A percentile compares a stretch with the other conserved stretches of the same genome.
Evolutionary conservation across 2,113 vertebrate genomes (phyloP).

Genomic region (Nothobranchius furzeri): DNA sequence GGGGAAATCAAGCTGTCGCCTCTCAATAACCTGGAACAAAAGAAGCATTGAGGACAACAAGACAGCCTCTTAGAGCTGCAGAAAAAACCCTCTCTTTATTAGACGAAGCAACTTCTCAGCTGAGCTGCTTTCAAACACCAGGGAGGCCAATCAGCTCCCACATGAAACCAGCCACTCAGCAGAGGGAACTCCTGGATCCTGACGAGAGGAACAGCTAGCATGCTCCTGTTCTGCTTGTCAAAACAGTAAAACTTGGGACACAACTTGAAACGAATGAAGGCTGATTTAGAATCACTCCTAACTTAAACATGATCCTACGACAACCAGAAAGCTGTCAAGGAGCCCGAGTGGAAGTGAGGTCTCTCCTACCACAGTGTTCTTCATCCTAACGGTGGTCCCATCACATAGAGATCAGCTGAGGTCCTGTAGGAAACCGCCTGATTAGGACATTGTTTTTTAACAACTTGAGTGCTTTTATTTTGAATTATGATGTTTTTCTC

Average conservation of each 20-base stretch:
- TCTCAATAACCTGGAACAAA: conserved; percentile 73
- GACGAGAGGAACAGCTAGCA: no score
- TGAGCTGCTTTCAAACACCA: conserved; percentile 39
- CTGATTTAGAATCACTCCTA: no score
- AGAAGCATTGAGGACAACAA: conserved; percentile 74
- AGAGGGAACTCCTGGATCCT: no score
- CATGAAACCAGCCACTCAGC: no score
- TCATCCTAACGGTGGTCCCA: conserved; percentile 40
- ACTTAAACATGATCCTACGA: no score
- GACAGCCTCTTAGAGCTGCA: conserved; percentile 58
- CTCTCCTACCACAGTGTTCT: conserved; percentile 38
- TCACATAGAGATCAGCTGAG: conserved; percentile 8
- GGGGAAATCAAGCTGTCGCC: conserved; percentile 72
- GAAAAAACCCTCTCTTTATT: conserved; percentile 73
- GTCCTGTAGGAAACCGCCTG: neutral
- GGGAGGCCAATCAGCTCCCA: conserved; percentile 11
- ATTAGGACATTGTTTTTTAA: no score
- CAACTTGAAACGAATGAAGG: no score
- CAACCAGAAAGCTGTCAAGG: no score
- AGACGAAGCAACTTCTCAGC: conserved; percentile 53
- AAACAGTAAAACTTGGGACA: no score
- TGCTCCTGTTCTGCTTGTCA: neutral
- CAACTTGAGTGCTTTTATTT: neutral
- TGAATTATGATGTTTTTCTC: conserved; percentile 19
- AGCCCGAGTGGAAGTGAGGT: conserved; percentile 36